phyloP scores from a whole-genome alignment of 2,888 invertebrate genomes.

The Linyphia triangularis region DNA sequence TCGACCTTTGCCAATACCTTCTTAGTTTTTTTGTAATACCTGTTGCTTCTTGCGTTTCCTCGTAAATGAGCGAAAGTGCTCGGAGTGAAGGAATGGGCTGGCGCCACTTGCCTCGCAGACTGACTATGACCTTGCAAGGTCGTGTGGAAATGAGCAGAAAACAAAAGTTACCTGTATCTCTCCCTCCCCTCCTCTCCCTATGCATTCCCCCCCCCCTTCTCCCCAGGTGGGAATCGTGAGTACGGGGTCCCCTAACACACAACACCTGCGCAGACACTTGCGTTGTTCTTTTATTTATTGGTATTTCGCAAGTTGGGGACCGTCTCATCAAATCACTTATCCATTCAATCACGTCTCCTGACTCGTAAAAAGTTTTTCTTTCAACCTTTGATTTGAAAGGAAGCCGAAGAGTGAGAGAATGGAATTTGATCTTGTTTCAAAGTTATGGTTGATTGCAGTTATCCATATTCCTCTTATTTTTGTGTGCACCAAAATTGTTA shows the following conservation, averaged over 20 bases:
- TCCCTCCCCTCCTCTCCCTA: constrained; percentile 29
- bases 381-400: background rate
- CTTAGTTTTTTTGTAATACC: background rate
- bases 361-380: constrained; percentile 1
- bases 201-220: constrained; percentile 36
- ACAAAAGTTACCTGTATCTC: constrained; percentile 1
- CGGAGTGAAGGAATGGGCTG: background rate
- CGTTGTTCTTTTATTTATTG: constrained; percentile 17
- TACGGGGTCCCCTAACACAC: constrained; percentile 4
- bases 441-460: background rate
- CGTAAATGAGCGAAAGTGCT: constrained; percentile 14
- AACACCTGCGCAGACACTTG: constrained; percentile 63
- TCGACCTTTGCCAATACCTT: constrained; percentile 8
- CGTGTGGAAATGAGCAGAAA: constrained; percentile 27
- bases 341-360: constrained; percentile 23
- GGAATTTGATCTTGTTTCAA: background rate
- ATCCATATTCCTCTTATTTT: no score
- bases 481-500: no score
- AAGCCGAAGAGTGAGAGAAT: background rate
- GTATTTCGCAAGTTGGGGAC: constrained; percentile 6
- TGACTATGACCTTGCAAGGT: constrained; percentile 67
- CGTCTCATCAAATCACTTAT: constrained; percentile 21
- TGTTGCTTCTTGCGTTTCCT: constrained; percentile 3
- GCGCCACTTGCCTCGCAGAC: constrained; percentile 66
- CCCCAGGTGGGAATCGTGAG: constrained; percentile 45